phyloP scores from a whole-genome alignment of 1,140 invertebrate genomes.

The Acromyrmex echinatior region DNA sequence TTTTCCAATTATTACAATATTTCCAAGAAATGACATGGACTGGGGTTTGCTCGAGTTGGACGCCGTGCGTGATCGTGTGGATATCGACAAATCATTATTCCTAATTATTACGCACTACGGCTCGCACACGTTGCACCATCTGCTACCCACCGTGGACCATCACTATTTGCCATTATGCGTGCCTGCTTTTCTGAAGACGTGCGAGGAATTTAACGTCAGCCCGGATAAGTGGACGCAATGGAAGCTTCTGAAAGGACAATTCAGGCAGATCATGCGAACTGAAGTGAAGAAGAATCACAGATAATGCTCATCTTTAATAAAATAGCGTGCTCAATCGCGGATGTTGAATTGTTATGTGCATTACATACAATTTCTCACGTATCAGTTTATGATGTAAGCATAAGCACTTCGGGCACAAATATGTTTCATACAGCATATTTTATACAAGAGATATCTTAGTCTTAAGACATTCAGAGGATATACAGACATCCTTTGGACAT shows the following conservation, averaged over 20 bases:
- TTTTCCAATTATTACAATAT: not conserved
- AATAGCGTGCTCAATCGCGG: not conserved
- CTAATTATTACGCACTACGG: constrained; percentile 91
- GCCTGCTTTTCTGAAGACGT: constrained; percentile 89
- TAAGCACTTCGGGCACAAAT: not conserved
- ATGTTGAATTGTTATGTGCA: not conserved
- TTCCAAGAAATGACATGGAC: constrained; percentile 88
- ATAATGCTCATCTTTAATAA: not conserved
- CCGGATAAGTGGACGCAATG: constrained; percentile 87
- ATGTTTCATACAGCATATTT: too few species aligned
- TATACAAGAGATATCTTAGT: too few species aligned
- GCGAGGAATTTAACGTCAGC: constrained; percentile 90
- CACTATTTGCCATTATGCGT: constrained; percentile 89
- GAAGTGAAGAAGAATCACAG: constrained; percentile 82
- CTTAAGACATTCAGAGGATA: too few species aligned
- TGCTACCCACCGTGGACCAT: constrained; percentile 94
- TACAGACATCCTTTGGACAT: too few species aligned
- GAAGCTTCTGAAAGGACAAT: constrained; percentile 90
- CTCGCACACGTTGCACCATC: constrained; percentile 92
- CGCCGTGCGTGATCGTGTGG: constrained; percentile 90
- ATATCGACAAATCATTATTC: constrained; percentile 91
- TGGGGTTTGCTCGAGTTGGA: constrained; percentile 94
- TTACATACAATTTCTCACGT: not conserved
- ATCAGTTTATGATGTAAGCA: not conserved
- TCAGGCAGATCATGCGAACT: constrained; percentile 89